A percentile compares a stretch with the other conserved stretches of the same genome.
Evolutionary conservation across 2,113 vertebrate species (phyloP).

Genomic region (Amphiprion percula): DNA sequence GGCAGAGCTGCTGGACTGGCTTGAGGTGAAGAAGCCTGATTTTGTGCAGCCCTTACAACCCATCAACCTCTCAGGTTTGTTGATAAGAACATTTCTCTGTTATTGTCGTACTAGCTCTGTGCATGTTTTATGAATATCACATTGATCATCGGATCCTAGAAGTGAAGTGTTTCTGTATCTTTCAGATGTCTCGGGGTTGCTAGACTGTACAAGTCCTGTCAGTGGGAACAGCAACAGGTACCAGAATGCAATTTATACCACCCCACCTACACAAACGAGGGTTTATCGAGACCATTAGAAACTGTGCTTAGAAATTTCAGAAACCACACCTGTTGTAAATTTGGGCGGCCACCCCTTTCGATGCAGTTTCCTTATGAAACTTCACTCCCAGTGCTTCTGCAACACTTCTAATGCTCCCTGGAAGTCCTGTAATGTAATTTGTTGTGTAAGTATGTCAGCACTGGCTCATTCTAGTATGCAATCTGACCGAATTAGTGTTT

Average conservation of each 20-base stretch:
- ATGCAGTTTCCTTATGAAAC: too few relatives aligned
- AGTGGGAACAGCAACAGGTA: conserved; percentile 80
- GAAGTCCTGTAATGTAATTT: too few relatives aligned
- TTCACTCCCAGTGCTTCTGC: too few relatives aligned
- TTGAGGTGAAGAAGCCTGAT: conserved; percentile 90
- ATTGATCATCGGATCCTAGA: not conserved
- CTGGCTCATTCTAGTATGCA: too few relatives aligned
- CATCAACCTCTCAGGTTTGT: conserved; percentile 85
- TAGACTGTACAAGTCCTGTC: conserved; percentile 76
- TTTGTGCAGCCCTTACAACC: conserved; percentile 87
- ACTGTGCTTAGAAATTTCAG: too few relatives aligned
- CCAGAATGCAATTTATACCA: not conserved
- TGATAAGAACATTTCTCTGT: not conserved
- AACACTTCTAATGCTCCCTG: too few relatives aligned
- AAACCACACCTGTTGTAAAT: too few relatives aligned
- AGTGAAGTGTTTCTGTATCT: conserved; percentile 24
- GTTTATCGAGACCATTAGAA: too few relatives aligned
- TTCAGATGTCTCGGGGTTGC: conserved; percentile 74
- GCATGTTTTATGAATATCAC: not conserved
- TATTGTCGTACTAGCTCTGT: not conserved
- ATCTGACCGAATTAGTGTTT: too few relatives aligned
- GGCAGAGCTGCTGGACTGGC: conserved; percentile 89
- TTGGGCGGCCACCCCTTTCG: too few relatives aligned
- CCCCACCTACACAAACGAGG: not conserved
- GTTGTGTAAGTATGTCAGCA: too few relatives aligned